phyloP scores from a whole-genome alignment of 2,797 vertebrate species.

The Enteromius thamalakanensis region DNA sequence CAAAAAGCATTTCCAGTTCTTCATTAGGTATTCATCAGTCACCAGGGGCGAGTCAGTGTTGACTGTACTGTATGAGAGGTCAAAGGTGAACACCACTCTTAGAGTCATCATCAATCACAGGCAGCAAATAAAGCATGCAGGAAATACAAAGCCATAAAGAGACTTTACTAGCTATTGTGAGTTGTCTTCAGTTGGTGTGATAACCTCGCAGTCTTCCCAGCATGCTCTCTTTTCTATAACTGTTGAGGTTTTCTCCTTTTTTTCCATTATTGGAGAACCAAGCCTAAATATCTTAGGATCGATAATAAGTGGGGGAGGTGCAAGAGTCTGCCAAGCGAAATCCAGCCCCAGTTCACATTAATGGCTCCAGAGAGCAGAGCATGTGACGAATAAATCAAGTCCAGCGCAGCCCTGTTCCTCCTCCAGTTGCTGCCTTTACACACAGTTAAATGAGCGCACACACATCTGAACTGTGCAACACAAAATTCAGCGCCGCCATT shows the following conservation, averaged over 20 bases:
- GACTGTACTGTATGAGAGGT: constrained; percentile 21
- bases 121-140: constrained; percentile 7
- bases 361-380: constrained; percentile 38
- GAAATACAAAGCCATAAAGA: constrained; percentile 15
- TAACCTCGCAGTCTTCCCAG: background rate
- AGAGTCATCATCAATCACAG: constrained; percentile 32
- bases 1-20: background rate
- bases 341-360: background rate
- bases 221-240: background rate
- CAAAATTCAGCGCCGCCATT: background rate
- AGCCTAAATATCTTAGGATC: constrained; percentile 19
- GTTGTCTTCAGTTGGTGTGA: background rate
- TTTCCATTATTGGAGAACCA: constrained; percentile 5
- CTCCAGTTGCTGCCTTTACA: background rate
- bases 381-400: constrained; percentile 47
- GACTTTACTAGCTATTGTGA: constrained; percentile 7
- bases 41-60: background rate
- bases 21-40: constrained; percentile 16
- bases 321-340: constrained; percentile 26
- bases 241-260: background rate
- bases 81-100: constrained; percentile 14
- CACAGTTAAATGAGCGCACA: background rate
- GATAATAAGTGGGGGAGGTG: background rate
- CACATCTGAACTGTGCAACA: background rate
- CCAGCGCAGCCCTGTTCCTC: constrained; percentile 3